Evolutionary conservation across 2,797 vertebrate species (phyloP).

Genomic region (Pipistrellus nathusii): DNA sequence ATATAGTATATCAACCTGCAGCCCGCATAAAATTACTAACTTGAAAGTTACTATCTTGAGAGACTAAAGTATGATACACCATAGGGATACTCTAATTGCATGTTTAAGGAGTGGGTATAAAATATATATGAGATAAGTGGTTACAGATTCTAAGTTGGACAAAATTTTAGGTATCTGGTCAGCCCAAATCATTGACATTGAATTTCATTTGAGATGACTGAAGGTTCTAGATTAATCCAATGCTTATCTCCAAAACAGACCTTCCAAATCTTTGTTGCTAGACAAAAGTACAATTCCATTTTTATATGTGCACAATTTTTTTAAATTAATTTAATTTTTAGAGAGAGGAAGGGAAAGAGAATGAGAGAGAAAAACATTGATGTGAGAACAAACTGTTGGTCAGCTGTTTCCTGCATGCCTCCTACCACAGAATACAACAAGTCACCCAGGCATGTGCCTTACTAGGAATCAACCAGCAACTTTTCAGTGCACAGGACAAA

Average conservation of each 20-base stretch:
- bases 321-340: not conserved
- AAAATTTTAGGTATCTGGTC: not conserved
- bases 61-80: constrained; percentile 49
- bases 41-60: constrained; percentile 62
- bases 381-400: not conserved
- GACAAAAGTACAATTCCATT: not conserved
- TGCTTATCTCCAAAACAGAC: constrained; percentile 9
- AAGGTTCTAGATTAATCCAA: not conserved
- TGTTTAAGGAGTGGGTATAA: constrained; percentile 62
- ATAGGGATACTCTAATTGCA: constrained; percentile 1
- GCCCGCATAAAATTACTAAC: constrained; percentile 32
- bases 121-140: constrained; percentile 42
- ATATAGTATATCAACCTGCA: constrained; percentile 69
- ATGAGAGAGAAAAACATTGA: not conserved
- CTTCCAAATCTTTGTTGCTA: not conserved
- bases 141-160: not conserved
- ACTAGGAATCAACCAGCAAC: not conserved
- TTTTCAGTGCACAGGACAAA: not conserved
- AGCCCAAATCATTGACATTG: not conserved
- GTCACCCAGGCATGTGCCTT: not conserved
- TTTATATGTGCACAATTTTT: not conserved
- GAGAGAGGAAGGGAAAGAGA: not conserved
- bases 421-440: not conserved
- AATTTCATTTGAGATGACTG: not conserved
- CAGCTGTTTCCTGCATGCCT: not conserved